Percentiles rank a stretch among this genome's conserved stretches.
These are phyloP conservation scores for Elymnias hypermnestra DNA, from an alignment of 1,140 invertebrate genomes.

Conservation along the genomic window DNA sequence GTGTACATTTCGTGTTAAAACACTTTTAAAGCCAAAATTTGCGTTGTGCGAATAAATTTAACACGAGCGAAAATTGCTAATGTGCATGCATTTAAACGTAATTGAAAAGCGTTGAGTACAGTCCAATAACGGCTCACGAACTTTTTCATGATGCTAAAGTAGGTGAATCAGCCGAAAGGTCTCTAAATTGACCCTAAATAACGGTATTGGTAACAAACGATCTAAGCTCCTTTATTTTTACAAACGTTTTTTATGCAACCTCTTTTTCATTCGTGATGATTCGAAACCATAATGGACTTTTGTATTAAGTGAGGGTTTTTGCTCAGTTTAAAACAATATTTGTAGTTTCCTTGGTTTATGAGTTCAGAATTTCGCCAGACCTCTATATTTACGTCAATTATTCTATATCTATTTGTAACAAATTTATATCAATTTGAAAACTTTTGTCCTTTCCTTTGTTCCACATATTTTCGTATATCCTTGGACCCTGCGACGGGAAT, in stretches of 20 bases:
- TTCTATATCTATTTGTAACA: no score
- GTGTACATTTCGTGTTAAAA: neutral
- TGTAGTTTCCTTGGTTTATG: no score
- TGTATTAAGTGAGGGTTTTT: neutral
- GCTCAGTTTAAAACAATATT: neutral
- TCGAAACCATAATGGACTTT: neutral
- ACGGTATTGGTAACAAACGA: conserved; percentile 16
- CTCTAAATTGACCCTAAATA: conserved; percentile 18
- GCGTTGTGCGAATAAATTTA: neutral
- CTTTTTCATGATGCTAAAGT: conserved; percentile 10
- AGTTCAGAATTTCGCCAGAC: no score
- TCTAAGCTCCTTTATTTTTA: conserved; percentile 17
- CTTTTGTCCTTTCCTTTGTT: no score
- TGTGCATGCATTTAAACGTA: conserved; percentile 11
- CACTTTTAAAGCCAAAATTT: neutral
- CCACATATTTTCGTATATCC: no score
- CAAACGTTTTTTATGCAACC: conserved; percentile 22
- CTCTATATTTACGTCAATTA: no score
- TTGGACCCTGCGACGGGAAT: no score
- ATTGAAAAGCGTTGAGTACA: conserved; percentile 6
- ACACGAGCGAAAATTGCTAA: conserved; percentile 7
- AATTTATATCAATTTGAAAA: no score
- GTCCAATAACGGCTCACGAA: conserved; percentile 2
- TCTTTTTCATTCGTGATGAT: conserved; percentile 18
- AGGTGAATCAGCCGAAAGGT: conserved; percentile 5